Conservation (phyloP, 2,113 vertebrate species). For the Poicephalus gulielmi region DNA sequence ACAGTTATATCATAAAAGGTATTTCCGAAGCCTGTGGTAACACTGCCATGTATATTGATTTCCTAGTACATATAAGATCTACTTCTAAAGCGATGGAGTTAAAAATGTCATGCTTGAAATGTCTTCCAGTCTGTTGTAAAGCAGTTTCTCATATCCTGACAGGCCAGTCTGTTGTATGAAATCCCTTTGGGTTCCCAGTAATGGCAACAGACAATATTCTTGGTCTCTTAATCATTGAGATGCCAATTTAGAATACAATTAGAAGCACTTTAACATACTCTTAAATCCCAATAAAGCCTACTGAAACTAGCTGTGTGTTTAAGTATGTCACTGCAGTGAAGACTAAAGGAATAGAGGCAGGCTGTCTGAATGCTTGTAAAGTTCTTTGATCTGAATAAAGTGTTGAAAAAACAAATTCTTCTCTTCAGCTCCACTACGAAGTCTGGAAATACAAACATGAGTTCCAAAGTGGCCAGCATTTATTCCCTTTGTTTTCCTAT, state of each 20-base stretch:
- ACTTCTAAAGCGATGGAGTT: background rate
- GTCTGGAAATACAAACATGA: background rate
- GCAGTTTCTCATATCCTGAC: background rate
- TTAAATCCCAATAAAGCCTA: background rate
- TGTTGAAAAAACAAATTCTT: background rate
- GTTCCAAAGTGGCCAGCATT: background rate
- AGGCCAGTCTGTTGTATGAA: background rate
- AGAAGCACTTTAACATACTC: background rate
- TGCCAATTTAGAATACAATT: background rate
- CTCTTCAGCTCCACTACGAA: accelerated
- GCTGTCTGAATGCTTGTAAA: background rate
- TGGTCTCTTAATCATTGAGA: background rate
- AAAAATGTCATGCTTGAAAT: background rate
- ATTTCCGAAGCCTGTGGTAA: background rate
- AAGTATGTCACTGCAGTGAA: background rate
- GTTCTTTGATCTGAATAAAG: background rate
- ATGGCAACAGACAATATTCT: background rate
- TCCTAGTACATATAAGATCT: background rate
- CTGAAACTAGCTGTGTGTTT: background rate
- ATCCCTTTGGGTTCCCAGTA: background rate
- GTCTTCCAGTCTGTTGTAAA: background rate
- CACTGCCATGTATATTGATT: background rate
- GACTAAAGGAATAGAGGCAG: background rate
- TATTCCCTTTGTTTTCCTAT: background rate
- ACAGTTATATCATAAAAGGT: background rate